Conservation (phyloP, 2,797 vertebrate genomes). For the Labeo calbasu region DNA sequence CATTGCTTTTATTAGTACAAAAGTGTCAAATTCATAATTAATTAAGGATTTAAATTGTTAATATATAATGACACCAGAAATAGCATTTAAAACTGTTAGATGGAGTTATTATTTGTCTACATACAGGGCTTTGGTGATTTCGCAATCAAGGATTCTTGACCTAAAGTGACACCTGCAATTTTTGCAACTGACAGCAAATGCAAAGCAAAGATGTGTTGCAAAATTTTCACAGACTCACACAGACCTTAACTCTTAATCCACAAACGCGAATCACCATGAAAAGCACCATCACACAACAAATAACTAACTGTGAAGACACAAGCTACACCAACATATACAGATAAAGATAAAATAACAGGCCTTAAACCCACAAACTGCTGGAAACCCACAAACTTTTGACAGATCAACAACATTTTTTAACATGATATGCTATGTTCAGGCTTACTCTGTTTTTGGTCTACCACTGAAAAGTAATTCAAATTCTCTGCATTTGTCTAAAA, state of each 20-base stretch:
- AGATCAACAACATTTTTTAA: background rate
- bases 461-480: background rate
- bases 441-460: background rate
- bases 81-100: background rate
- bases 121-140: background rate
- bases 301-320: background rate
- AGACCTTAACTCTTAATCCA: too few species aligned
- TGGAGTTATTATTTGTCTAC: background rate
- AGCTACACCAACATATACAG: background rate
- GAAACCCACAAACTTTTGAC: background rate
- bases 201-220: background rate
- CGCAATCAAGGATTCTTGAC: background rate
- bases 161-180: background rate
- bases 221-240: background rate
- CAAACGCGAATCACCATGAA: background rate
- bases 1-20: background rate
- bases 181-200: background rate
- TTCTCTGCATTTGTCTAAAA: background rate
- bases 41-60: background rate
- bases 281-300: background rate
- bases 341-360: background rate
- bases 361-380: background rate
- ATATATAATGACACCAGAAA: too few species aligned
- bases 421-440: background rate
- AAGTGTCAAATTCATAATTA: background rate